Evolutionary conservation across 2,888 invertebrate genomes (phyloP), one percentile per base, ranked within the genome.

Genomic region (Phengaris alcon): DNA sequence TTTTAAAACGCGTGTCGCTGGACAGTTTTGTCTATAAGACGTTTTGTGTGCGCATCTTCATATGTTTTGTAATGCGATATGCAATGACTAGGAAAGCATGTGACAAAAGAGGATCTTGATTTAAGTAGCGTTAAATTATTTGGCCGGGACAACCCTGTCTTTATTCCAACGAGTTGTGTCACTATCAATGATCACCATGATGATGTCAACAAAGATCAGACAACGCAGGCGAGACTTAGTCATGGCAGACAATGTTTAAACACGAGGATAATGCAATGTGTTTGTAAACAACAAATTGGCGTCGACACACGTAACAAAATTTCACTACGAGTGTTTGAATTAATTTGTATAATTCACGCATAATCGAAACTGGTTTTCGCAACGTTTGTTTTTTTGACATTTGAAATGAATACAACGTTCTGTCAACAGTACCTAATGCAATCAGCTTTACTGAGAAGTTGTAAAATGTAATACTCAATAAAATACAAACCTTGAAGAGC

Each of bases 351-450:
- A 57, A 6, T 64, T 64, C 10, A 10, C 35, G 64, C 35, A 64
- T 35, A 35, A 44, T 35, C 35, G 12, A 12, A 64, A 44, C 35
- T 12, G 64, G 10, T 64, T 52, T 52, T 4, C 4, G 10, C 22
- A 13, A 44, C 64, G 64, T 44, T 35, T 35, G 59, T 44, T 64
- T 44, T 64, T 64, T 64, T 64, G 64, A 7, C 64, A 64, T 64
- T 64, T 44, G 12, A 52, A 52, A 12, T 3, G 6, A 6, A 64
- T 59, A 59, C 22, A 5, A 12, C 12, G 10, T 59, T 15, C 22
- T 3, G 35, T 2, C 64, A 44, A 64, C 35, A 64, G 5, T 48
- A 46, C 4, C 6, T 6, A 48, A 64, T 64, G 35, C 35, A 64
- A 64, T 64, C 35, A 0, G 44, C 22, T 59, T 59, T 59, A 59